Evolutionary conservation across 2,797 vertebrate species (phyloP).

Genomic region (Spondyliosoma cantharus): DNA sequence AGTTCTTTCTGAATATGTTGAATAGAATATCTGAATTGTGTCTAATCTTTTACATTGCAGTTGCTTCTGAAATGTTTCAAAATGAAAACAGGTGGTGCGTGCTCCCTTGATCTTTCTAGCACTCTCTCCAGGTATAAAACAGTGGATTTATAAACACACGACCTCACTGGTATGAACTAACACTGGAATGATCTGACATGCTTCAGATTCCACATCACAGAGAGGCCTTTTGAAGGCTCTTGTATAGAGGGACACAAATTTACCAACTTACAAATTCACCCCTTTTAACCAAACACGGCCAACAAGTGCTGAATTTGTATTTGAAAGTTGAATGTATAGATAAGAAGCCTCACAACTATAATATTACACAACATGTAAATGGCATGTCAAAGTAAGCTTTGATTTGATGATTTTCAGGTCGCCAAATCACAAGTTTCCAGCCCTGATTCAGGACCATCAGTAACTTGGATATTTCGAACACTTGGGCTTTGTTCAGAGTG

Average conservation of each 20-base stretch:
- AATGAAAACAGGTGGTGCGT: conserved; percentile 80
- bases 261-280: conserved; percentile 41
- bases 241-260: background rate
- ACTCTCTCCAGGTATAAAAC: conserved; percentile 78
- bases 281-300: conserved; percentile 20
- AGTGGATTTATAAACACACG: conserved; percentile 24
- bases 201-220: conserved; percentile 33
- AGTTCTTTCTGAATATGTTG: background rate
- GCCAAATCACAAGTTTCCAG: background rate
- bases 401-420: conserved; percentile 5
- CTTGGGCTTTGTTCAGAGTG: no score
- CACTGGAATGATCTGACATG: conserved; percentile 45
- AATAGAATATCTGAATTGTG: conserved; percentile 39
- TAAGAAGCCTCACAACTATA: no score
- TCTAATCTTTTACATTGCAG: conserved; percentile 78
- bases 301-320: background rate
- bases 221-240: background rate
- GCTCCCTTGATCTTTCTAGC: conserved; percentile 71
- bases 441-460: background rate
- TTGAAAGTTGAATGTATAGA: background rate
- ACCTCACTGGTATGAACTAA: conserved; percentile 53
- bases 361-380: background rate
- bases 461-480: background rate
- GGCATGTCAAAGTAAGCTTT: background rate
- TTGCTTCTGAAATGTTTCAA: conserved; percentile 84